phyloP scores from a whole-genome alignment of 2,797 vertebrate species.

The Propithecus perrieri region DNA sequence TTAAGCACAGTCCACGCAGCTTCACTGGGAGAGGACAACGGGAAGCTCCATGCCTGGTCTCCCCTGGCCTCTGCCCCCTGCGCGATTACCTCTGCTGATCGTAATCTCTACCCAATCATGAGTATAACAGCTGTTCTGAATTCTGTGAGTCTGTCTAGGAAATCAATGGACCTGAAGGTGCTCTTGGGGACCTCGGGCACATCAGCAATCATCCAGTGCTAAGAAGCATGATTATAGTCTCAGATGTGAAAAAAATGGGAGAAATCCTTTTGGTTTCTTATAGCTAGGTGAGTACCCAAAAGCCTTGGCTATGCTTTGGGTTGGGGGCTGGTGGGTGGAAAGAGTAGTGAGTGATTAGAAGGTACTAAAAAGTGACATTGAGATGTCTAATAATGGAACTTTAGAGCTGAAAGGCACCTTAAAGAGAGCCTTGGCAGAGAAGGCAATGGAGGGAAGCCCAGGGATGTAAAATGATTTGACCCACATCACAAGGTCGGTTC shows the following conservation, averaged over 20 bases:
- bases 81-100: neutral
- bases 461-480: neutral
- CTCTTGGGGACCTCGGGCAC: neutral
- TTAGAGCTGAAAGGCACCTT: neutral
- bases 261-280: neutral
- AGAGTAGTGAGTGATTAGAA: neutral
- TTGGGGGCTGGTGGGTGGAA: neutral
- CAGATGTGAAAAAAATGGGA: neutral
- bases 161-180: neutral
- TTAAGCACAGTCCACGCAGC: no score
- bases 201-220: neutral
- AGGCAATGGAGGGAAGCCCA: neutral
- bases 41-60: neutral
- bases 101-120: neutral
- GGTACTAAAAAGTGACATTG: neutral
- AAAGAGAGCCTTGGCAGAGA: neutral
- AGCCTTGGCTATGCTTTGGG: neutral
- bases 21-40: neutral
- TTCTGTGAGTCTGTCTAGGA: neutral
- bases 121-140: neutral
- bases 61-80: neutral
- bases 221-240: neutral
- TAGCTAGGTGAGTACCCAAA: neutral
- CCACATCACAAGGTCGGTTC: neutral
- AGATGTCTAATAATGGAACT: neutral